Percentiles rank a stretch among this genome's conserved stretches.
Conservation (phyloP, 2,113 vertebrate species). For the Phalacrocorax aristotelis region DNA sequence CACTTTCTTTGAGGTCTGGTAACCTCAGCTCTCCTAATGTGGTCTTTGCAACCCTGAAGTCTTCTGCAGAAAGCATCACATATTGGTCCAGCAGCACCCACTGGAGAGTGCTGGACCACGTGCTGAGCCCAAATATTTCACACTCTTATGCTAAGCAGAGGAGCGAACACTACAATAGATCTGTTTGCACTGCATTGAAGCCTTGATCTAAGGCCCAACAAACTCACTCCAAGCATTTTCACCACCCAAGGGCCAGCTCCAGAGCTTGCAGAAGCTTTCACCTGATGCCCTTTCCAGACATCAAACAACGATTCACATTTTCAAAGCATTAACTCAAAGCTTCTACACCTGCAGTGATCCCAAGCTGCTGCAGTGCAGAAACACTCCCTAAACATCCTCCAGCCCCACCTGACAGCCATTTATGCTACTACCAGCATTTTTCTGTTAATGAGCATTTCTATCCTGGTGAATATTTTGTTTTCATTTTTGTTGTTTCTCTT, state of each 20-base stretch:
- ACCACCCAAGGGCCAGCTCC: neutral
- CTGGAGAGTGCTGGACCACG: neutral
- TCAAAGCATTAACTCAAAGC: neutral
- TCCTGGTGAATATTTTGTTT: neutral
- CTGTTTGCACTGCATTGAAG: neutral
- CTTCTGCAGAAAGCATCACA: neutral
- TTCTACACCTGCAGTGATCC: neutral
- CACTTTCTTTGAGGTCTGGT: neutral
- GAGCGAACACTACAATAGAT: neutral
- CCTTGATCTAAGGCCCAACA: neutral
- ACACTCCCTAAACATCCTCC: neutral
- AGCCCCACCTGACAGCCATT: neutral
- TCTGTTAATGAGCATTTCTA: neutral
- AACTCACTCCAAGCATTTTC: neutral
- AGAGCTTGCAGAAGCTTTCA: neutral
- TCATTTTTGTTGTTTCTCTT: neutral
- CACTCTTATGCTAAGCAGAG: neutral
- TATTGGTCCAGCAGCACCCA: neutral
- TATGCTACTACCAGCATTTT: neutral
- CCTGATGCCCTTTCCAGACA: neutral
- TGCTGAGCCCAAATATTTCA: neutral
- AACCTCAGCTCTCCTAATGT: neutral
- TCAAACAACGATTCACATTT: neutral
- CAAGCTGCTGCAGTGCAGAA: neutral
- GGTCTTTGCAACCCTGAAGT: neutral